These are phyloP conservation scores for Hololepta plana DNA, from an alignment of 2,888 invertebrate genomes.

Conservation along the genomic window DNA sequence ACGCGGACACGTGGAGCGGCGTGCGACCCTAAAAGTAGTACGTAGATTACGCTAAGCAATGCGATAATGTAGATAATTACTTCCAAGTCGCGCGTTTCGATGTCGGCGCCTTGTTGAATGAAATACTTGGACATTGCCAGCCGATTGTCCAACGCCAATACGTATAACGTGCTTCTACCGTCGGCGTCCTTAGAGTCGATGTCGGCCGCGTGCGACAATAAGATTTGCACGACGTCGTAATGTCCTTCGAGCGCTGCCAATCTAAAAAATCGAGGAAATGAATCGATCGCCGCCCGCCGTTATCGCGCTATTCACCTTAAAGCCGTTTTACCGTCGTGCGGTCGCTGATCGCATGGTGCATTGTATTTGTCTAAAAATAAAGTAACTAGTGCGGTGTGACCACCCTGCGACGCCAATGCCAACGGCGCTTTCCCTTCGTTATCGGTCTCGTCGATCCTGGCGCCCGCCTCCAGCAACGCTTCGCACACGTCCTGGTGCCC, in stretches of 20 bases:
- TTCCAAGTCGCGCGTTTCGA: constrained; percentile 78
- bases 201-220: constrained; percentile 61
- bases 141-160: constrained; percentile 75
- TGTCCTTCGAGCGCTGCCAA: constrained; percentile 73
- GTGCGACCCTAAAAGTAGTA: constrained; percentile 51
- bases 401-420: constrained; percentile 80
- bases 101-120: constrained; percentile 60
- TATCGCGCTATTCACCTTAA: constrained; percentile 36
- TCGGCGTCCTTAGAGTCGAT: constrained; percentile 83
- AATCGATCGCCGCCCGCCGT: too few relatives aligned
- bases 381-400: constrained; percentile 50
- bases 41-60: too few relatives aligned
- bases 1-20: constrained; percentile 75
- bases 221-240: constrained; percentile 53
- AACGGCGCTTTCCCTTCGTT: constrained; percentile 81
- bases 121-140: constrained; percentile 69
- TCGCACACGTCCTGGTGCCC: constrained; percentile 71
- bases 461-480: constrained; percentile 69
- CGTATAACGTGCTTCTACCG: constrained; percentile 79
- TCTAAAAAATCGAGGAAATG: constrained; percentile 23
- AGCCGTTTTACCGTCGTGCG: constrained; percentile 82
- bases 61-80: too few relatives aligned
- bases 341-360: constrained; percentile 67
- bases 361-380: constrained; percentile 53
- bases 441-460: constrained; percentile 74